A percentile compares a stretch with the other conserved stretches of the same genome.
These are phyloP conservation scores for Rana temporaria DNA, from an alignment of 2,113 vertebrate genomes.

Conservation along the genomic window DNA sequence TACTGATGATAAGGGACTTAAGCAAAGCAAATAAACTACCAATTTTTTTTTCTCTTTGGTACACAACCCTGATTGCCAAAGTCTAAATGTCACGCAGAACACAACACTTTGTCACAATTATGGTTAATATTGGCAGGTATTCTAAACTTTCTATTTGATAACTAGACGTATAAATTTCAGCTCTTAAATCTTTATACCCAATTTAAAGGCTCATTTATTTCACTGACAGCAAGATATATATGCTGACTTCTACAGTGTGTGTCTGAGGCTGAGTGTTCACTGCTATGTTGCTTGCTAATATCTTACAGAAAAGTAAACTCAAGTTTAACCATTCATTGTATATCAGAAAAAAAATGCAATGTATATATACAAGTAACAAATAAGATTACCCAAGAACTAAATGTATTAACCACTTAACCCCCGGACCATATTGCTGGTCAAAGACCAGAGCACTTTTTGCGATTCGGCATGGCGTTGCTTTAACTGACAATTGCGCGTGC, in stretches of 20 bases:
- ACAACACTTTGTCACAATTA: conserved; percentile 86
- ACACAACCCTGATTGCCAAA: conserved; percentile 30
- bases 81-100: conserved; percentile 78
- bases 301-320: conserved; percentile 78
- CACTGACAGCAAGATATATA: conserved; percentile 84
- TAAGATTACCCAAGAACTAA: too few relatives aligned
- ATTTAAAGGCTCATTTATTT: conserved; percentile 88
- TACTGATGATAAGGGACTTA: conserved; percentile 5
- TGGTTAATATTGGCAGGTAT: conserved; percentile 81
- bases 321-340: conserved; percentile 65
- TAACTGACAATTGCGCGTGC: too few relatives aligned
- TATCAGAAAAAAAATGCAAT: neutral
- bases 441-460: too few relatives aligned
- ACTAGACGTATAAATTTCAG: conserved; percentile 87
- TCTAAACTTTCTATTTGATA: conserved; percentile 87
- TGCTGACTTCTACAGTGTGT: conserved; percentile 72
- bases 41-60: conserved; percentile 11
- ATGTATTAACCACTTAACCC: too few relatives aligned
- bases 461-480: too few relatives aligned
- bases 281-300: conserved; percentile 75
- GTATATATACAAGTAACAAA: neutral
- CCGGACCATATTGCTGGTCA: too few relatives aligned
- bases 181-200: conserved; percentile 84
- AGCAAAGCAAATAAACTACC: conserved; percentile 27
- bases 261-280: conserved; percentile 77